phyloP scores from a whole-genome alignment of 2,797 vertebrate species.

The Nyctalus aviator region DNA sequence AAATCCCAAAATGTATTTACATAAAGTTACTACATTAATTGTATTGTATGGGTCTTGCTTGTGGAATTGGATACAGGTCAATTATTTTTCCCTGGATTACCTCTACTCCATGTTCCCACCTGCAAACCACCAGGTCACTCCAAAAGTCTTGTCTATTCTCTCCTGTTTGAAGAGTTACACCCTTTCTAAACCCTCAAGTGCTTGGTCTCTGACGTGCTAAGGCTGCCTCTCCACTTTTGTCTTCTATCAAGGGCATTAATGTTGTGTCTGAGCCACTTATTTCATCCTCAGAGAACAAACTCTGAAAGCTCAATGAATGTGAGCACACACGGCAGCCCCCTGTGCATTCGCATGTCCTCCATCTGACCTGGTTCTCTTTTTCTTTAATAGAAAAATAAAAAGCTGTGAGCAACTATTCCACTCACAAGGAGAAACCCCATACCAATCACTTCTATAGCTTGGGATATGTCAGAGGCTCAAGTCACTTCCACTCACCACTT shows the following conservation, averaged over 20 bases:
- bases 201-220: background rate
- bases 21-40: background rate
- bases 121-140: background rate
- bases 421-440: background rate
- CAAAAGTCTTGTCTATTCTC: rapidly evolving
- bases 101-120: background rate
- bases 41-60: background rate
- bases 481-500: background rate
- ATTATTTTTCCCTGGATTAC: background rate
- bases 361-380: background rate
- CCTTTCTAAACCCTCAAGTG: background rate
- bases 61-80: background rate
- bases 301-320: background rate
- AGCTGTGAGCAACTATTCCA: background rate
- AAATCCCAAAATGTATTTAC: background rate
- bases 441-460: background rate
- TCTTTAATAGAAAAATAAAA: background rate
- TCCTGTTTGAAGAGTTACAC: background rate
- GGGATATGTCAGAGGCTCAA: background rate
- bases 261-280: background rate
- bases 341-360: background rate
- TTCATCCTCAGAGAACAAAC: background rate
- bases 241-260: rapidly evolving
- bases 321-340: background rate
- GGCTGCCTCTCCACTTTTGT: no score